phyloP scores from a whole-genome alignment of 2,888 invertebrate species.

The Pyrocoelia pectoralis region DNA sequence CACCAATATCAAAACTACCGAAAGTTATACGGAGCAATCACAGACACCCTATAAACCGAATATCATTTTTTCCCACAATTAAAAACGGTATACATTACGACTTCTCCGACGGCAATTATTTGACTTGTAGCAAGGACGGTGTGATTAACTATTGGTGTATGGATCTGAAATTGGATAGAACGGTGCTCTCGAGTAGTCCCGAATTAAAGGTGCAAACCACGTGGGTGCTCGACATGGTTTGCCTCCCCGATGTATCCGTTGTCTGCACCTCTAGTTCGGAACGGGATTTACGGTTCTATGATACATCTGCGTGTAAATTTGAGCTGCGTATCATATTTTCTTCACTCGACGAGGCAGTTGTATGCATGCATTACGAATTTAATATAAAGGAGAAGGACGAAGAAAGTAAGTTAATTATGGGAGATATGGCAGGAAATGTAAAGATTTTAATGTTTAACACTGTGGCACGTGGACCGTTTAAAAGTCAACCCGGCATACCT shows the following conservation, averaged over 20 bases:
- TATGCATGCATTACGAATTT: conserved; percentile 70
- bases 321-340: conserved; percentile 74
- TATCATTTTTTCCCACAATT: conserved; percentile 70
- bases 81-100: conserved; percentile 64
- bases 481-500: conserved; percentile 70
- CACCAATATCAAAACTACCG: conserved; percentile 70
- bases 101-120: conserved; percentile 72
- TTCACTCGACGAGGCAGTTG: conserved; percentile 68
- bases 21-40: conserved; percentile 71
- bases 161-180: conserved; percentile 71
- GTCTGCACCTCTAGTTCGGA: conserved; percentile 81
- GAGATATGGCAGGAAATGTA: conserved; percentile 78
- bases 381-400: conserved; percentile 61
- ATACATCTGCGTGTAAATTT: conserved; percentile 77
- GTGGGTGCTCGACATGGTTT: conserved; percentile 77
- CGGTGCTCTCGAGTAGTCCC: conserved; percentile 71
- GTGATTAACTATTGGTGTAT: conserved; percentile 80
- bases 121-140: conserved; percentile 81
- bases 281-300: conserved; percentile 82
- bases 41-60: conserved; percentile 71
- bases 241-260: conserved; percentile 79
- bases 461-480: conserved; percentile 73
- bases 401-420: conserved; percentile 72
- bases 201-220: conserved; percentile 66
- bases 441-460: conserved; percentile 70